Evolutionary conservation across 2,797 vertebrate genomes (phyloP), one percentile per base, ranked within the genome.

Genomic region (Simalia tracyae): DNA sequence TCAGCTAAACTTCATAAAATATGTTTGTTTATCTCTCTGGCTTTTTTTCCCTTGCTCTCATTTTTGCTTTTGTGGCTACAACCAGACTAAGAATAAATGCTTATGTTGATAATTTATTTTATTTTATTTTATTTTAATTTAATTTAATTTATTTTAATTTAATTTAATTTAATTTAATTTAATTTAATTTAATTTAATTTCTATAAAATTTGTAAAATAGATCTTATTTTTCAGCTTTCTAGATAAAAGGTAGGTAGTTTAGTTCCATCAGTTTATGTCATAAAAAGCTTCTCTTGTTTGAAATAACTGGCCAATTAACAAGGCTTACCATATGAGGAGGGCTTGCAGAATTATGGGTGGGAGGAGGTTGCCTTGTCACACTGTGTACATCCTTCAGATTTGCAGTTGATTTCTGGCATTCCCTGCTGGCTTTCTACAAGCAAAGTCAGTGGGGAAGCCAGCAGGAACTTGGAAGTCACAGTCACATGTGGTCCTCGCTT

Each of bases 31-130:
- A 36, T 66, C n/a, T 50, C 31, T 64, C 17, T 54, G 6, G 24
- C 4, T 28, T 24, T 68, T 66, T 31, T 24, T 9, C 61, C 2
- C 15, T 61, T 24, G 5, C 19, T 3, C 14, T n/a, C 3, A 28
- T 60, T 15, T 85, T 84, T 88, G 93, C 31, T 1, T 0, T 93
- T 92, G 1, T 28, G 94, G 76, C 87, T 88, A 7, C 12, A 42
- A 50, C 46, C 72, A 92, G 88, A 87, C 81, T 8, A 92, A 54
- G 61, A 88, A 42, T 68, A 42, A 89, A 15, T 89, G 92, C 50
- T 59, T 93, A 54, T 0, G 4, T 76, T 28, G 24, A 61, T 63
- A 50, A 0, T 92, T 15, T 84, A 88, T 50, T 42, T 5, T 89
- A 84, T 84, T 89, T 59, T 93, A 50, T 3, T 50, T 50, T 7